A percentile compares a stretch with the other conserved stretches of the same genome.
phyloP scores from a whole-genome alignment of 2,888 invertebrate species.

The Limnephilus auricula region DNA sequence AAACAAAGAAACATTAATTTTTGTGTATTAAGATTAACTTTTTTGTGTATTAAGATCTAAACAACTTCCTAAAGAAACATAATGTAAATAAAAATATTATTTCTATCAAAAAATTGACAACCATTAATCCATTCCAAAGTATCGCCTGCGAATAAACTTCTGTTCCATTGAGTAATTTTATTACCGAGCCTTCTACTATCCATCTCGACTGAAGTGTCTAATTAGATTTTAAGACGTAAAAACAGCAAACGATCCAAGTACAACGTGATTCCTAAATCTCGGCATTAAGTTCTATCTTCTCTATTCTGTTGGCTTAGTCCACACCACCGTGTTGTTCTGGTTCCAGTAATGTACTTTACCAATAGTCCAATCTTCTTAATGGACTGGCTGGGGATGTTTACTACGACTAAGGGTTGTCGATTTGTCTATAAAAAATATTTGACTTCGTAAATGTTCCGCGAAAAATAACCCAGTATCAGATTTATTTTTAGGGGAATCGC shows the following conservation, averaged over 20 bases:
- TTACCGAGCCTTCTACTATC: not conserved
- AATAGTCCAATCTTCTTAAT: slow-evolving; percentile 58
- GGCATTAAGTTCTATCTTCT: slow-evolving; percentile 4
- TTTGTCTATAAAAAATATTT: slow-evolving; percentile 6
- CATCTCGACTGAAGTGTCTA: slow-evolving; percentile 35
- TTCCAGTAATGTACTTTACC: slow-evolving; percentile 53
- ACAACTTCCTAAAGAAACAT: not conserved
- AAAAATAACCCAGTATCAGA: not conserved
- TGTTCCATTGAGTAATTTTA: not conserved
- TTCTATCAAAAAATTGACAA: not conserved
- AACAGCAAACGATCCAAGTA: slow-evolving; percentile 21
- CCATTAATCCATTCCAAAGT: not conserved
- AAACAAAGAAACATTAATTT: too few relatives aligned
- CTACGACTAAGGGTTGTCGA: not conserved
- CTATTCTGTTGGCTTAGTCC: slow-evolving; percentile 48
- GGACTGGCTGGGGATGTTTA: slow-evolving; percentile 43
- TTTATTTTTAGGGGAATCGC: slow-evolving; percentile 2
- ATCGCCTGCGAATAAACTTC: not conserved
- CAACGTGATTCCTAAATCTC: slow-evolving; percentile 31
- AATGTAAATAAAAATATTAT: not conserved
- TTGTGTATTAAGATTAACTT: too few relatives aligned
- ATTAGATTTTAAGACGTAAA: slow-evolving; percentile 39
- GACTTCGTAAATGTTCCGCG: not conserved
- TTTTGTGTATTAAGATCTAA: too few relatives aligned
- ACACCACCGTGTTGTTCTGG: slow-evolving; percentile 20